Evolutionary conservation across 1,140 invertebrate genomes (phyloP).

Genomic region (Paralvinella palmiformis): DNA sequence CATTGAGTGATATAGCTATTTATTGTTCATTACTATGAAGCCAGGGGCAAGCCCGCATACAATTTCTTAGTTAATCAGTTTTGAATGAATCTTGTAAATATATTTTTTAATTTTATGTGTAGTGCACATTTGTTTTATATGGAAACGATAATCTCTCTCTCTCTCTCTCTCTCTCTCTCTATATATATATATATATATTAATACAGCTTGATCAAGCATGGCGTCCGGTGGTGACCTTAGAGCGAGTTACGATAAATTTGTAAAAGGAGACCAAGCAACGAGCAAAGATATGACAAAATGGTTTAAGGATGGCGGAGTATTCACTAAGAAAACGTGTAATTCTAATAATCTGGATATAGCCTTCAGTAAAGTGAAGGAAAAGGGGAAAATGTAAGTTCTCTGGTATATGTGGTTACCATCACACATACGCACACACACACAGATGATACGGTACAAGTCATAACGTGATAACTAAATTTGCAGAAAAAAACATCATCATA

Average conservation of each 20-base stretch:
- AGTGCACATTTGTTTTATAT: too few species aligned
- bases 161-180: too few species aligned
- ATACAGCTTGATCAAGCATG: too few species aligned
- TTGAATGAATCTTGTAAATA: too few species aligned
- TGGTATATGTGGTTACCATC: neutral
- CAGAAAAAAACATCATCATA: neutral
- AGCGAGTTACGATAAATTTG: too few species aligned
- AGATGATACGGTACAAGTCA: neutral
- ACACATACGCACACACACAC: neutral
- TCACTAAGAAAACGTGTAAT: conserved; percentile 19
- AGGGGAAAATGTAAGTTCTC: conserved; percentile 12
- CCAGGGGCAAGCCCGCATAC: too few species aligned
- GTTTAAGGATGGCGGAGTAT: conserved; percentile 15
- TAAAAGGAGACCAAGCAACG: conserved; percentile 13
- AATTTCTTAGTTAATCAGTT: too few species aligned
- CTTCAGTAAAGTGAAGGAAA: conserved; percentile 19
- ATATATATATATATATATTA: too few species aligned
- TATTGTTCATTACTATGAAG: too few species aligned
- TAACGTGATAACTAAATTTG: neutral
- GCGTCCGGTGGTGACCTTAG: conserved; percentile 5
- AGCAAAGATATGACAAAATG: conserved; percentile 19
- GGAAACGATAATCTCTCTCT: too few species aligned
- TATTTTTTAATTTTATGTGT: too few species aligned
- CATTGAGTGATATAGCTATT: too few species aligned
- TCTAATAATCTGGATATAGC: conserved; percentile 21